phyloP scores from a whole-genome alignment of 1,140 invertebrate species.

The Aphelenchoides fujianensis region DNA sequence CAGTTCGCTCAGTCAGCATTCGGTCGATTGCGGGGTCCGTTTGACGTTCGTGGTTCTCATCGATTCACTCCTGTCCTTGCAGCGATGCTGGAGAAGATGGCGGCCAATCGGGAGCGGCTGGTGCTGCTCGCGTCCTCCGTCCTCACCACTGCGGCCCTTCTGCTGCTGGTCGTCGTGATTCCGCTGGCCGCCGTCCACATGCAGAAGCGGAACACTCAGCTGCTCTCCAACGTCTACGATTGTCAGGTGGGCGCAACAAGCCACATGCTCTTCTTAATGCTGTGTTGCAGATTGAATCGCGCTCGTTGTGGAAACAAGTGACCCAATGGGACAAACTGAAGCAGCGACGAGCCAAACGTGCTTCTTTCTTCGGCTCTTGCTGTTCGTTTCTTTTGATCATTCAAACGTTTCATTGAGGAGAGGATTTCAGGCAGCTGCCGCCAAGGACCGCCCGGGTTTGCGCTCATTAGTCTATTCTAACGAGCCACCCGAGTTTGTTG shows the following conservation, averaged over 20 bases:
- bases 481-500: too few species aligned
- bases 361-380: conserved; percentile 9
- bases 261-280: not conserved
- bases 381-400: too few species aligned
- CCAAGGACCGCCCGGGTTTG: too few species aligned
- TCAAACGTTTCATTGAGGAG: too few species aligned
- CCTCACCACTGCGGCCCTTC: not conserved
- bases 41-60: too few species aligned
- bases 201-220: conserved; percentile 7
- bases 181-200: not conserved
- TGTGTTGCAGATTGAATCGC: not conserved
- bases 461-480: too few species aligned
- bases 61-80: too few species aligned
- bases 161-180: not conserved
- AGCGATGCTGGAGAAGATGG: not conserved
- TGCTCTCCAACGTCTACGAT: not conserved
- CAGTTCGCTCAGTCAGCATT: too few species aligned
- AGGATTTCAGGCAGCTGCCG: too few species aligned
- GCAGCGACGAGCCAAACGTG: not conserved
- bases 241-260: not conserved
- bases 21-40: not conserved
- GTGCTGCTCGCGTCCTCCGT: not conserved
- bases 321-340: conserved; percentile 9
- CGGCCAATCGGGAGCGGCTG: not conserved
- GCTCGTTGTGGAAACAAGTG: not conserved